phyloP scores from a whole-genome alignment of 2,888 invertebrate genomes.

The Apantesis nais region DNA sequence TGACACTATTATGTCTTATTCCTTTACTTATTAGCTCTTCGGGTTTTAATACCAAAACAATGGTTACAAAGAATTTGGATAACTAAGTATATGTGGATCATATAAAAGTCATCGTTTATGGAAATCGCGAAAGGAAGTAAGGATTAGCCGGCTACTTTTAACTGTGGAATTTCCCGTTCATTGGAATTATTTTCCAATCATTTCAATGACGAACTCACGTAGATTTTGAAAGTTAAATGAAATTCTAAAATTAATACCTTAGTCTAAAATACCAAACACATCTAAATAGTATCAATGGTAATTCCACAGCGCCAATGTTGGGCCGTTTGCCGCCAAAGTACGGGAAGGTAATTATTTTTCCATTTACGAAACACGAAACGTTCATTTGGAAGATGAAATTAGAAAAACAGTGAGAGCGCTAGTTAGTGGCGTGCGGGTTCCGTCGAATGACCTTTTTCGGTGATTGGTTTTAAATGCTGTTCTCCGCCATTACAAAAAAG shows the following conservation, averaged over 20 bases:
- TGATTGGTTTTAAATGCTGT: constrained; percentile 14
- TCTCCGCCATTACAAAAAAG: background rate
- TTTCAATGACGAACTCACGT: background rate
- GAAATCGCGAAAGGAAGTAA: no score
- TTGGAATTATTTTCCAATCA: no score
- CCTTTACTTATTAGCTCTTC: background rate
- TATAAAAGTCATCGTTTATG: no score
- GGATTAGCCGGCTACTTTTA: no score
- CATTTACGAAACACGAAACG: constrained; percentile 53
- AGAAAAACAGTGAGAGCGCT: constrained; percentile 45
- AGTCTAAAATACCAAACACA: constrained; percentile 19
- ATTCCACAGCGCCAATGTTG: constrained; percentile 24
- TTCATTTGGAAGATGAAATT: constrained; percentile 54
- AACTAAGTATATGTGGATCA: no score
- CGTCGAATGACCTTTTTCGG: constrained; percentile 29
- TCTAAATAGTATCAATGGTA: constrained; percentile 31
- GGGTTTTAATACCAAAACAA: background rate
- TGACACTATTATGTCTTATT: background rate
- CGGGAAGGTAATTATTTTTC: constrained; percentile 52
- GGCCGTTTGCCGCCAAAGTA: constrained; percentile 23
- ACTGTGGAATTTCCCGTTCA: no score
- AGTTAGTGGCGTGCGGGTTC: constrained; percentile 43
- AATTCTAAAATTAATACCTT: background rate
- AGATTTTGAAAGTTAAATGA: background rate
- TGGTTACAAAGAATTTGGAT: no score